Evolutionary conservation across 2,113 vertebrate species (phyloP).

Genomic region (Narcine bancroftii): DNA sequence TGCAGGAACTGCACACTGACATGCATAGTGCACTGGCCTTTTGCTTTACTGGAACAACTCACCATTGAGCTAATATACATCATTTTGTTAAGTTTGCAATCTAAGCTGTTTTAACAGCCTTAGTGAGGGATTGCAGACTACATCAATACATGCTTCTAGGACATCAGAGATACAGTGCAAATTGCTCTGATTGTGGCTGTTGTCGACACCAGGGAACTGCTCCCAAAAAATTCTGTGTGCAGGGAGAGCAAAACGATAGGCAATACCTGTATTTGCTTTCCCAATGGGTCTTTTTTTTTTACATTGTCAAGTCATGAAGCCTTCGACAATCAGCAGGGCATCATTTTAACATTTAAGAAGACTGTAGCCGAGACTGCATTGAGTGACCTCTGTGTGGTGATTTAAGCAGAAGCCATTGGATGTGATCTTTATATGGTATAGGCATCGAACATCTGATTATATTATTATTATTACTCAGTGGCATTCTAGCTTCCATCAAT

Average conservation of each 20-base stretch:
- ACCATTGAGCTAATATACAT: neutral
- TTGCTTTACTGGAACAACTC: neutral
- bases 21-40: slow-evolving; percentile 22
- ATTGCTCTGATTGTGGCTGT: neutral
- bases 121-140: slow-evolving; percentile 1
- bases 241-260: neutral
- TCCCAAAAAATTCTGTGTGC: neutral
- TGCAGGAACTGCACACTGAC: slow-evolving; percentile 28
- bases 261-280: neutral
- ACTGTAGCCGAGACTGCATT: neutral
- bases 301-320: neutral
- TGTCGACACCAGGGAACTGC: neutral
- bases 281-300: too few species aligned
- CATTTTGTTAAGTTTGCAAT: slow-evolving; percentile 2
- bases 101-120: neutral
- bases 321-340: neutral
- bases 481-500: neutral
- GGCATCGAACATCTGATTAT: neutral
- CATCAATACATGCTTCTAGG: neutral
- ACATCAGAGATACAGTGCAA: slow-evolving; percentile 12
- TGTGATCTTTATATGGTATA: neutral
- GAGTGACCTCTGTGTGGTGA: neutral
- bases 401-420: neutral
- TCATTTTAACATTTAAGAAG: neutral
- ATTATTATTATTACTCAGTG: neutral